A percentile compares a stretch with the other conserved stretches of the same genome.
These are phyloP conservation scores for Icerya purchasi DNA, from an alignment of 2,888 invertebrate genomes.

Conservation along the genomic window DNA sequence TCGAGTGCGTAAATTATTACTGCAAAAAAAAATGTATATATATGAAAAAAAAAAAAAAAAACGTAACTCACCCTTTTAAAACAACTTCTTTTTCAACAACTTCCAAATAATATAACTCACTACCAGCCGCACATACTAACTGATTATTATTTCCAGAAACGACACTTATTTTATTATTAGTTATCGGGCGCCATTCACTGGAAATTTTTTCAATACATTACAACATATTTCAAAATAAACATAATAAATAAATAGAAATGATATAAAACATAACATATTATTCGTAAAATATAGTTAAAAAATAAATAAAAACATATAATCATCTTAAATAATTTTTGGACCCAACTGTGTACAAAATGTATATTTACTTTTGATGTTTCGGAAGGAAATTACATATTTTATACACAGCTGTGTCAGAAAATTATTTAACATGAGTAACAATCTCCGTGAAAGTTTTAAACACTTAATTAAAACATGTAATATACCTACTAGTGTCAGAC, in stretches of 20 bases:
- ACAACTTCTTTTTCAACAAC: slow-evolving; percentile 41
- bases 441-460: no score
- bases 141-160: slow-evolving; percentile 60
- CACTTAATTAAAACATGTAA: no score
- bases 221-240: not conserved
- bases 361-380: not conserved
- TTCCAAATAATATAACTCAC: slow-evolving; percentile 61
- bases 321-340: no score
- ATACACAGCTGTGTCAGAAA: no score
- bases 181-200: slow-evolving; percentile 47
- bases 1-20: not conserved
- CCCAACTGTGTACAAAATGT: not conserved
- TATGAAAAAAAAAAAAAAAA: not conserved
- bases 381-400: no score
- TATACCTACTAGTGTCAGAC: no score
- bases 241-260: not conserved
- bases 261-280: not conserved
- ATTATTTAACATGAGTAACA: no score
- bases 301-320: not conserved
- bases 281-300: not conserved
- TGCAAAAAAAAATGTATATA: not conserved
- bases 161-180: slow-evolving; percentile 56
- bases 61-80: slow-evolving; percentile 31
- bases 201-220: slow-evolving; percentile 9
- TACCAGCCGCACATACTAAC: slow-evolving; percentile 68